These are phyloP conservation scores for Oncopodura yosiiana DNA, from an alignment of 1,140 invertebrate species.

Conservation along the genomic window DNA sequence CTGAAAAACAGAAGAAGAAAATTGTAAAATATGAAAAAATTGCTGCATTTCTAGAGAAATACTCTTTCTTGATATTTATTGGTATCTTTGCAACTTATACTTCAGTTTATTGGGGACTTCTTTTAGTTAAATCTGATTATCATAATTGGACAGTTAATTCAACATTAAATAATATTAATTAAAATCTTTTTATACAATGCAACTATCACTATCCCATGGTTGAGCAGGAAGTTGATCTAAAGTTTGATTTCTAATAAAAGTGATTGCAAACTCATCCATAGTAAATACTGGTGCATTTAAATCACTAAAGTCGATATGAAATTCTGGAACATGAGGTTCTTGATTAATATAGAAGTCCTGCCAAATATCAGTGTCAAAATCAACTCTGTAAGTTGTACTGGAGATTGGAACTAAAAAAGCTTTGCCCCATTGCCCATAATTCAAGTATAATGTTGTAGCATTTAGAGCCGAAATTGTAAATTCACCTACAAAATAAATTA, in stretches of 20 bases:
- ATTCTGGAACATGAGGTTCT: background rate
- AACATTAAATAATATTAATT: background rate
- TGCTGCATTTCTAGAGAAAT: too few species aligned
- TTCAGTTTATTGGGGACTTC: too few species aligned
- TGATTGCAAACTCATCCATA: background rate
- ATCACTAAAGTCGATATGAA: background rate
- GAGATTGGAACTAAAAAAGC: background rate
- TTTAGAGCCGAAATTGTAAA: background rate
- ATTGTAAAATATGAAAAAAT: too few species aligned
- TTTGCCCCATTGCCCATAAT: conserved; percentile 12
- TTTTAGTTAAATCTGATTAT: too few species aligned
- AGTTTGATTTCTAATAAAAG: conserved; percentile 8
- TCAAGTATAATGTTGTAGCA: conserved; percentile 4
- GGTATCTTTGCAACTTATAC: too few species aligned
- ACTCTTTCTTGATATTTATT: too few species aligned
- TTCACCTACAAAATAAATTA: background rate
- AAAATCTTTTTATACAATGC: background rate
- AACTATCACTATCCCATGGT: conserved; percentile 15
- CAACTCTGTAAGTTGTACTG: background rate
- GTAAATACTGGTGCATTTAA: background rate
- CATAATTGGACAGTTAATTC: background rate
- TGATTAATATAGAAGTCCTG: conserved; percentile 13
- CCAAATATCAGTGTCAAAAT: conserved; percentile 9
- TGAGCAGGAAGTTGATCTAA: conserved; percentile 8
- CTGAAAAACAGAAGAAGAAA: too few species aligned